Evolutionary conservation across 1,140 invertebrate species (phyloP).

Genomic region (Dendrolimus kikuchii): DNA sequence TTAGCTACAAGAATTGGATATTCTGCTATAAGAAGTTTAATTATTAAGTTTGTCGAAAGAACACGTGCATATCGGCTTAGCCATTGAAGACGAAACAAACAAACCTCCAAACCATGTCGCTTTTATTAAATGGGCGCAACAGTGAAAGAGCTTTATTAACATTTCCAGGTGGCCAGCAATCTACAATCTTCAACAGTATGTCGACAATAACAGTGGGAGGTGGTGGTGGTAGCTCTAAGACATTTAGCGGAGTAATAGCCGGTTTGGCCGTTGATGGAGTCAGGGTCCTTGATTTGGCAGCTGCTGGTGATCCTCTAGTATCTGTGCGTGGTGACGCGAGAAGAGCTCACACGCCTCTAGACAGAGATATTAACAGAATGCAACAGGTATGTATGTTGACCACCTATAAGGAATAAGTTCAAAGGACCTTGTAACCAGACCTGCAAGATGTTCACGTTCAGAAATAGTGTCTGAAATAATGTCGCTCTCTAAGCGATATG

Average conservation of each 20-base stretch:
- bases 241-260: conserved; percentile 89
- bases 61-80: no score
- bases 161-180: conserved; percentile 85
- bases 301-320: conserved; percentile 83
- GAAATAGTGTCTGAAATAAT: no score
- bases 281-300: conserved; percentile 87
- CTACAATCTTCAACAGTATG: conserved; percentile 94
- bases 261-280: conserved; percentile 92
- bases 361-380: conserved; percentile 85
- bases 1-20: no score
- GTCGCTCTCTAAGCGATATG: no score
- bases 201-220: conserved; percentile 93
- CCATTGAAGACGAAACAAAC: no score
- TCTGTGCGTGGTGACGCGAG: conserved; percentile 83
- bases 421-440: no score
- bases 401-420: no score
- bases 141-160: not conserved
- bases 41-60: no score
- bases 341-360: conserved; percentile 80
- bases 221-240: conserved; percentile 81
- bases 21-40: no score
- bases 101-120: no score
- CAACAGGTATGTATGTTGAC: conserved; percentile 75
- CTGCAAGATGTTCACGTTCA: no score
- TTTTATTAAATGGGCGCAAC: no score